These are phyloP conservation scores for Synergus umbraculus DNA, from an alignment of 2,888 invertebrate genomes.

Conservation along the genomic window DNA sequence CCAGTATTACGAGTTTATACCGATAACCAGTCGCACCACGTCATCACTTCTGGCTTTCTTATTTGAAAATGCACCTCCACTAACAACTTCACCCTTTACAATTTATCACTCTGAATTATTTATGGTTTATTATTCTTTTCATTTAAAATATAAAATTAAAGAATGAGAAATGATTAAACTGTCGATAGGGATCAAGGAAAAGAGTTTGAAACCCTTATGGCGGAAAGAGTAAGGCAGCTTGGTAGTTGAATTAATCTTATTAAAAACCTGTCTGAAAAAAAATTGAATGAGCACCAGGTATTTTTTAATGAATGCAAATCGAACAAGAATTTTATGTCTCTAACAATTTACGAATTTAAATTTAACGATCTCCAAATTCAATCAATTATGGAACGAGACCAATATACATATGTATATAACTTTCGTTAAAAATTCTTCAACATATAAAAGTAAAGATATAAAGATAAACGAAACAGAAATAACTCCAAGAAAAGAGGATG, in stretches of 20 bases:
- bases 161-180: background rate
- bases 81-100: slow-evolving; percentile 9
- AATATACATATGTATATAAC: background rate
- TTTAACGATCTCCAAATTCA: background rate
- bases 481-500: background rate
- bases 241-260: background rate
- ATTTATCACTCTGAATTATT: slow-evolving; percentile 16
- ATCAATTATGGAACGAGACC: background rate
- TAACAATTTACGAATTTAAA: background rate
- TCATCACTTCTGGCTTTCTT: slow-evolving; percentile 50
- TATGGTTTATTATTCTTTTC: slow-evolving; percentile 9
- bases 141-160: slow-evolving; percentile 39
- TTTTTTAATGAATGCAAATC: background rate
- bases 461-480: slow-evolving; percentile 4
- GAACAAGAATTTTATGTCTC: background rate
- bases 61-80: slow-evolving; percentile 44
- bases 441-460: background rate
- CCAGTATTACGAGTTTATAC: slow-evolving; percentile 63
- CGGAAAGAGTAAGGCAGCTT: background rate
- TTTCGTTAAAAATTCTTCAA: background rate
- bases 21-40: slow-evolving; percentile 54
- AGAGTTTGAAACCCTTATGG: background rate
- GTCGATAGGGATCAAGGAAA: slow-evolving; percentile 4
- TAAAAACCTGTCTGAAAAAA: slow-evolving; percentile 6
- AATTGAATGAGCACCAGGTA: background rate